These are phyloP conservation scores for Sander lucioperca DNA, from an alignment of 2,113 vertebrate species.

Conservation along the genomic window DNA sequence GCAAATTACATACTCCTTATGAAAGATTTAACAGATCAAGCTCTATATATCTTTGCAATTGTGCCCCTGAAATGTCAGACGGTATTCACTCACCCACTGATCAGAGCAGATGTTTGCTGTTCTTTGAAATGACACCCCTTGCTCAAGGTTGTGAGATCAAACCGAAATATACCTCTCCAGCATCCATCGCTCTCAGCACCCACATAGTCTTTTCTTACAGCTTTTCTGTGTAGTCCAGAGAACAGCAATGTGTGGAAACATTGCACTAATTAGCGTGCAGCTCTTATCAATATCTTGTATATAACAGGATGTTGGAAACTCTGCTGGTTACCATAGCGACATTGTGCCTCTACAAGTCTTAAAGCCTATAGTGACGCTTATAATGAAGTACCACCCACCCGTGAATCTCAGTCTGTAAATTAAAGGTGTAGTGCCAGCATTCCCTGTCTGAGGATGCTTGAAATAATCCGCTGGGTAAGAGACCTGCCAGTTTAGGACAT, in stretches of 20 bases:
- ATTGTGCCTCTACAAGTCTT: constrained; percentile 69
- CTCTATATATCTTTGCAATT: constrained; percentile 12
- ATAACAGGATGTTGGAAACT: constrained; percentile 69
- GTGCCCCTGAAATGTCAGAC: constrained; percentile 22
- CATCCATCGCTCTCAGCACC: constrained; percentile 31
- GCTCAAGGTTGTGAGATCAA: constrained; percentile 55
- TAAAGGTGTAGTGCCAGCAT: constrained; percentile 73
- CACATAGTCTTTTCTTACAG: constrained; percentile 39
- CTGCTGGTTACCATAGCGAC: constrained; percentile 83
- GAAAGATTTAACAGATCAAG: constrained; percentile 8
- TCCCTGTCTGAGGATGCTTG: constrained; percentile 67
- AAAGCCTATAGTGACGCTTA: constrained; percentile 79
- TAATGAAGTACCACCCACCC: constrained; percentile 82
- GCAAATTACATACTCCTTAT: neutral
- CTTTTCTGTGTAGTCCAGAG: constrained; percentile 34
- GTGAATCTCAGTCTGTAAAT: constrained; percentile 78
- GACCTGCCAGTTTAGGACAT: constrained; percentile 47
- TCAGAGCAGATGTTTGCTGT: constrained; percentile 46
- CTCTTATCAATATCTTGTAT: constrained; percentile 76
- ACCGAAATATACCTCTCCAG: constrained; percentile 40
- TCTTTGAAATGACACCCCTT: constrained; percentile 49
- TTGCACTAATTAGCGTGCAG: constrained; percentile 59
- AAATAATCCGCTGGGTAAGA: constrained; percentile 63
- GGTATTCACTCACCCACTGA: constrained; percentile 35
- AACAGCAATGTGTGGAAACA: constrained; percentile 57